Percentiles rank a stretch among this genome's conserved stretches.
Evolutionary conservation across 2,888 invertebrate genomes (phyloP).

Genomic region (Macroteleia sp.): DNA sequence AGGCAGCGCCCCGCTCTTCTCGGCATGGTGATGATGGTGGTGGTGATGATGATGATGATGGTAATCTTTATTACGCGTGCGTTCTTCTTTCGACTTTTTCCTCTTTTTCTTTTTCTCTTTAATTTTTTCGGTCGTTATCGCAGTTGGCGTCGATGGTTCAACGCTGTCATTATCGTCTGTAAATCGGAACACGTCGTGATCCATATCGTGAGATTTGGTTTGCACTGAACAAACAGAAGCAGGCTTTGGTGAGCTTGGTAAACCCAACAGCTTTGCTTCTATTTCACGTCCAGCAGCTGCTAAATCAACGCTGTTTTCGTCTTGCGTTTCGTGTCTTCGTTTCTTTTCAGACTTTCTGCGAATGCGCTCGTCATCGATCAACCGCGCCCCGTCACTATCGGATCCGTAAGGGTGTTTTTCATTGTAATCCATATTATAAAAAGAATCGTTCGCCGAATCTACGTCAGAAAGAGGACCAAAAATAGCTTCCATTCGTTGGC

Average conservation of each 20-base stretch:
- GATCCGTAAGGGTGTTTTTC: slow-evolving; percentile 84
- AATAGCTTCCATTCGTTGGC: slow-evolving; percentile 91
- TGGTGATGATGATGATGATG: slow-evolving; percentile 87
- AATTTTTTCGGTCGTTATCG: slow-evolving; percentile 83
- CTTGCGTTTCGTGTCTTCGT: slow-evolving; percentile 84
- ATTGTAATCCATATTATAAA: slow-evolving; percentile 73
- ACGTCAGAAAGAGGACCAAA: slow-evolving; percentile 94
- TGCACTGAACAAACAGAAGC: slow-evolving; percentile 84
- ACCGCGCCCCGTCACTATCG: slow-evolving; percentile 84
- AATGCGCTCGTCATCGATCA: slow-evolving; percentile 83
- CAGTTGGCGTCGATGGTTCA: slow-evolving; percentile 83
- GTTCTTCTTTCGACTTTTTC: slow-evolving; percentile 92
- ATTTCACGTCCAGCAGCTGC: slow-evolving; percentile 92
- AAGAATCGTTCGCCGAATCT: slow-evolving; percentile 78
- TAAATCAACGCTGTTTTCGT: slow-evolving; percentile 92
- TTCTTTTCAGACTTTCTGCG: slow-evolving; percentile 81
- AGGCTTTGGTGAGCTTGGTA: slow-evolving; percentile 85
- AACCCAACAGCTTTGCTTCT: slow-evolving; percentile 91
- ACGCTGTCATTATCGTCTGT: slow-evolving; percentile 86
- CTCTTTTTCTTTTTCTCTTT: slow-evolving; percentile 94
- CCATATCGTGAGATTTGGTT: slow-evolving; percentile 79
- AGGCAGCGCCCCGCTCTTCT: slow-evolving; percentile 74
- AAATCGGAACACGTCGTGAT: slow-evolving; percentile 87
- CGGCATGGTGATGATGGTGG: slow-evolving; percentile 79
- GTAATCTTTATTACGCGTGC: slow-evolving; percentile 88